phyloP scores from a whole-genome alignment of 2,888 invertebrate species.

The Drosophila subsilvestris region DNA sequence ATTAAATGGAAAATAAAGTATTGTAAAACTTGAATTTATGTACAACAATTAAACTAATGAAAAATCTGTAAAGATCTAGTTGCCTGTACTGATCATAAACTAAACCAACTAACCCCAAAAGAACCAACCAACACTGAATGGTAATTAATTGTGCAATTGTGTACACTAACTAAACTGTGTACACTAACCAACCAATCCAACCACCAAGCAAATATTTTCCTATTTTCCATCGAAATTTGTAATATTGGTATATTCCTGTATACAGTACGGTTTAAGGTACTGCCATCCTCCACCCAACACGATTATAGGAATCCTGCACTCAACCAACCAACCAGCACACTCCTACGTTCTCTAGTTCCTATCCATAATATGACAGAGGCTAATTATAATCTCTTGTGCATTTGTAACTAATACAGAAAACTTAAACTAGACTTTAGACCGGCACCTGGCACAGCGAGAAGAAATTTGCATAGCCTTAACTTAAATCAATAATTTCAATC shows the following conservation, averaged over 20 bases:
- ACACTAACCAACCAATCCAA: too few relatives aligned
- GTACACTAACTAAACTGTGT: too few relatives aligned
- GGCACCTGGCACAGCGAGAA: conserved; percentile 24
- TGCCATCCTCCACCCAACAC: too few relatives aligned
- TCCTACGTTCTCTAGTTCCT: conserved; percentile 16
- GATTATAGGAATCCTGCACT: background rate
- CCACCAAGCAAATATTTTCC: background rate
- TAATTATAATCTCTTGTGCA: conserved; percentile 47
- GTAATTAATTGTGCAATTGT: conserved; percentile 5
- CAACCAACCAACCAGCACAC: background rate
- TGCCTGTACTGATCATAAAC: too few relatives aligned
- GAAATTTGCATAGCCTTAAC: conserved; percentile 31
- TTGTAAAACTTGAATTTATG: too few relatives aligned
- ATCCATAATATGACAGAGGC: conserved; percentile 3
- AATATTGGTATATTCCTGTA: too few relatives aligned
- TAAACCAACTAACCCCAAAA: too few relatives aligned
- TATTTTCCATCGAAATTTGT: too few relatives aligned
- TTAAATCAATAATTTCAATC: conserved; percentile 14
- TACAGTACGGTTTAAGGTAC: too few relatives aligned
- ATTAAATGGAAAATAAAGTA: background rate
- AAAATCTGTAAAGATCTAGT: too few relatives aligned
- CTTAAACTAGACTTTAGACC: conserved; percentile 42
- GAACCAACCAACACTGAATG: too few relatives aligned
- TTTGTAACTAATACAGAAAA: conserved; percentile 53
- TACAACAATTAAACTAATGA: too few relatives aligned